These are phyloP conservation scores for Pampus argenteus DNA, from an alignment of 2,797 vertebrate genomes.

Conservation along the genomic window DNA sequence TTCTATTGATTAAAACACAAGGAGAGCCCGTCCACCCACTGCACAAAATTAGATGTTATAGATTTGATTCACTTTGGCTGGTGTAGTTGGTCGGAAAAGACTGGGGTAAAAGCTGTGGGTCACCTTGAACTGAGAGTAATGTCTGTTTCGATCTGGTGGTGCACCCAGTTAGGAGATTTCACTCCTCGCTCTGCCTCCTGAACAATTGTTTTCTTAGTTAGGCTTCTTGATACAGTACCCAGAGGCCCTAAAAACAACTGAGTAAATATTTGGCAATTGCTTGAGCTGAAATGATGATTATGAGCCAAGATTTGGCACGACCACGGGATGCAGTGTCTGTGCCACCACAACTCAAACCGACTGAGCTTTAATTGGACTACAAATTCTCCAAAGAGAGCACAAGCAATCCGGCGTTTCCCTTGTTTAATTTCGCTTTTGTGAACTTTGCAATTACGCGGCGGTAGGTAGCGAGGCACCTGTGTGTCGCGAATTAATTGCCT, in stretches of 20 bases:
- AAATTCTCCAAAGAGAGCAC: slow-evolving; percentile 62
- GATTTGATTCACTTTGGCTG: slow-evolving; percentile 71
- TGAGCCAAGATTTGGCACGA: slow-evolving; percentile 59
- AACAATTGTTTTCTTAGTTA: slow-evolving; percentile 70
- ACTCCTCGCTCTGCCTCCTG: slow-evolving; percentile 49
- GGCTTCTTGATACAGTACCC: slow-evolving; percentile 64
- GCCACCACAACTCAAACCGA: slow-evolving; percentile 48
- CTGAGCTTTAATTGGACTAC: slow-evolving; percentile 71
- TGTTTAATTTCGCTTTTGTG: slow-evolving; percentile 71
- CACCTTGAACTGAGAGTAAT: slow-evolving; percentile 79
- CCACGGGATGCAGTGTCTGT: slow-evolving; percentile 37
- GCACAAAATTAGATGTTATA: slow-evolving; percentile 54
- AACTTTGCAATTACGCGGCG: slow-evolving; percentile 68
- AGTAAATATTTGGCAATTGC: slow-evolving; percentile 73
- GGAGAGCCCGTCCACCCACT: slow-evolving; percentile 36
- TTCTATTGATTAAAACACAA: slow-evolving; percentile 75
- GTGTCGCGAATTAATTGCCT: slow-evolving; percentile 70
- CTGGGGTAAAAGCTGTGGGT: slow-evolving; percentile 81
- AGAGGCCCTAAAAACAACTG: slow-evolving; percentile 63
- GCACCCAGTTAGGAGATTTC: slow-evolving; percentile 54
- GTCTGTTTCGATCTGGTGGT: slow-evolving; percentile 62
- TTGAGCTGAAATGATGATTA: slow-evolving; percentile 66
- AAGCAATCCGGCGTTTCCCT: slow-evolving; percentile 46
- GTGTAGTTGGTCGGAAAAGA: slow-evolving; percentile 83
- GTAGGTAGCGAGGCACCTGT: slow-evolving; percentile 55